Evolutionary conservation across 1,140 invertebrate species (phyloP).

Genomic region (Scaptomyza montana): DNA sequence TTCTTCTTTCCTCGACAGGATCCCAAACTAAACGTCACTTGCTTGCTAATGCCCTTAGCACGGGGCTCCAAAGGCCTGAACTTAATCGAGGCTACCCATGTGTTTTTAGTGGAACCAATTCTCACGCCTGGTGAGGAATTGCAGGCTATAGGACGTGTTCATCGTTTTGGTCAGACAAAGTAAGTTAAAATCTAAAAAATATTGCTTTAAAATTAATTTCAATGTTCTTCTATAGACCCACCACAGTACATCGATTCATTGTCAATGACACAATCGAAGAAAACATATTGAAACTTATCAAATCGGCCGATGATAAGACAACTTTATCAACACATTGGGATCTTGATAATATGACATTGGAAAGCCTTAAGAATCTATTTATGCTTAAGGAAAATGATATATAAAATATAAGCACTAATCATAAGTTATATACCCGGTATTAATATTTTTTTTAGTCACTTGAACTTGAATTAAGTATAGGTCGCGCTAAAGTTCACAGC

Average conservation of each 20-base stretch:
- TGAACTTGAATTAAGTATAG: neutral
- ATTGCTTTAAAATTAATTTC: neutral
- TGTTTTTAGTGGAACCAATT: constrained; percentile 90
- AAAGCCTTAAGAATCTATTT: constrained; percentile 65
- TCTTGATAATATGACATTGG: constrained; percentile 69
- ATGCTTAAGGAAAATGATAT: constrained; percentile 31
- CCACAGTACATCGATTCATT: constrained; percentile 88
- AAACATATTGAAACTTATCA: constrained; percentile 85
- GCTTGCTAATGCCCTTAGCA: constrained; percentile 88
- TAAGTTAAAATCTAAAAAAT: constrained; percentile 50
- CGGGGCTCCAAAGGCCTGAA: constrained; percentile 91
- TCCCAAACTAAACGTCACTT: constrained; percentile 85
- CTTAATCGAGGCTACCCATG: constrained; percentile 91
- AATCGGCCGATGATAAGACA: constrained; percentile 56
- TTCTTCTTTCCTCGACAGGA: constrained; percentile 64
- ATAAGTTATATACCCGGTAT: constrained; percentile 1
- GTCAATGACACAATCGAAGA: constrained; percentile 89
- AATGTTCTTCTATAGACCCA: constrained; percentile 83
- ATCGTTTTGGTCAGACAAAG: constrained; percentile 92
- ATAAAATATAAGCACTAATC: neutral
- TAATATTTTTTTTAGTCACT: constrained; percentile 9
- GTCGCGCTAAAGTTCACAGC: neutral
- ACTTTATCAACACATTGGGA: constrained; percentile 71
- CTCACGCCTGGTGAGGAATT: constrained; percentile 89
- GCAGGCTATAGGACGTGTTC: constrained; percentile 91